phyloP scores from a whole-genome alignment of 2,888 invertebrate genomes.

The Eledona agricola region DNA sequence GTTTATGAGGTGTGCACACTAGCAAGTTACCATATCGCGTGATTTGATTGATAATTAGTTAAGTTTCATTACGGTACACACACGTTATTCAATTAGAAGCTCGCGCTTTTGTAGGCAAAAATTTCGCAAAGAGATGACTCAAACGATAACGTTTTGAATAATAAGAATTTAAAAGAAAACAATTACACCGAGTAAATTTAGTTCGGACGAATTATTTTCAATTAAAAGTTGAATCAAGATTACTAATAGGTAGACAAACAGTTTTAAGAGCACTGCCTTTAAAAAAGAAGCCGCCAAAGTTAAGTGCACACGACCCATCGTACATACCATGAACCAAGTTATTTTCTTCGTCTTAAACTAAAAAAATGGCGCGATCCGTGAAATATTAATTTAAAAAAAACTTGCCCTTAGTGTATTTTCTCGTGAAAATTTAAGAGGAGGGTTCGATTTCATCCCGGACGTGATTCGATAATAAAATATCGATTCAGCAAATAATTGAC shows the following conservation, averaged over 20 bases:
- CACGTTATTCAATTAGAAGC: too few species aligned
- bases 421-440: conserved; percentile 28
- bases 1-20: too few species aligned
- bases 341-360: conserved; percentile 26
- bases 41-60: too few species aligned
- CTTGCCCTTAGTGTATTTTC: conserved; percentile 18
- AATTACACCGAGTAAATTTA: conserved; percentile 14
- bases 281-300: too few species aligned
- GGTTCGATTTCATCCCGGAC: conserved; percentile 1
- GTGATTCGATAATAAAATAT: conserved; percentile 11
- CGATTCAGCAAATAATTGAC: conserved; percentile 16
- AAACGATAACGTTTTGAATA: conserved; percentile 4
- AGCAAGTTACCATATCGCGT: too few species aligned
- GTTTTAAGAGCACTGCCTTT: too few species aligned
- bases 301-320: too few species aligned
- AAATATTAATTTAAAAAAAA: conserved; percentile 32
- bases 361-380: conserved; percentile 30
- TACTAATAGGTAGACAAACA: conserved; percentile 18
- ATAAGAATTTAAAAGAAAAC: conserved; percentile 21
- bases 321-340: conserved; percentile 31
- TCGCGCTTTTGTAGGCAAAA: too few species aligned
- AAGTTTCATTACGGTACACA: too few species aligned
- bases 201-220: conserved; percentile 13
- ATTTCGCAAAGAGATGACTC: too few species aligned
- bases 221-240: conserved; percentile 26